Conservation (phyloP, 2,113 vertebrate species). For the Uria aalge region DNA sequence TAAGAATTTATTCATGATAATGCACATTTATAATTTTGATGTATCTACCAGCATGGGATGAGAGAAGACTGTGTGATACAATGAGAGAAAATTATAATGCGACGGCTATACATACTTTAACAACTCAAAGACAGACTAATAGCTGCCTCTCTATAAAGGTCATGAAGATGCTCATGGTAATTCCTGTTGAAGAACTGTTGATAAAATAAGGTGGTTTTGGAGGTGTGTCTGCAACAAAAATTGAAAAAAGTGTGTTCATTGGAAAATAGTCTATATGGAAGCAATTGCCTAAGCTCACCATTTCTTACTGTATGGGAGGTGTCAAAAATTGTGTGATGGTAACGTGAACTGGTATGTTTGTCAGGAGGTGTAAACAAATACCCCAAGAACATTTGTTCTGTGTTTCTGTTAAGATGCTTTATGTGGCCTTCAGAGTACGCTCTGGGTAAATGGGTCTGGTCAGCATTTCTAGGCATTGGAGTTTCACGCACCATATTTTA, state of each 20-base stretch:
- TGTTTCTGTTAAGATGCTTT: fast-evolving
- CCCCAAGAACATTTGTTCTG: background rate
- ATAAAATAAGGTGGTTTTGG: background rate
- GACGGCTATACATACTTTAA: background rate
- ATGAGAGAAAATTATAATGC: background rate
- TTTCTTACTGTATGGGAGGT: background rate
- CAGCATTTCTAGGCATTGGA: background rate
- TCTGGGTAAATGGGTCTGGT: background rate
- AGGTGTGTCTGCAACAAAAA: background rate
- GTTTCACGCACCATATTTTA: background rate
- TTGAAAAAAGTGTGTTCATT: background rate
- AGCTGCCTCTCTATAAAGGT: background rate
- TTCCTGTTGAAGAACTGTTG: background rate
- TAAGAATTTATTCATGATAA: background rate
- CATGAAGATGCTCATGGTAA: background rate
- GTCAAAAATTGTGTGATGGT: background rate
- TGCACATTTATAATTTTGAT: background rate
- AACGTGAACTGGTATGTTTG: background rate
- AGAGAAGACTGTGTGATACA: fast-evolving
- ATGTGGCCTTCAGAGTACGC: background rate
- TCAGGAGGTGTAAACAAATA: background rate
- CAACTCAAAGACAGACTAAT: background rate
- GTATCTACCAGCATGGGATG: background rate
- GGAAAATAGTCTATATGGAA: background rate
- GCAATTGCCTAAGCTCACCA: background rate